Percentiles rank a stretch among this genome's conserved stretches.
Conservation (phyloP, 2,888 invertebrate species). For the Amiota minor region DNA sequence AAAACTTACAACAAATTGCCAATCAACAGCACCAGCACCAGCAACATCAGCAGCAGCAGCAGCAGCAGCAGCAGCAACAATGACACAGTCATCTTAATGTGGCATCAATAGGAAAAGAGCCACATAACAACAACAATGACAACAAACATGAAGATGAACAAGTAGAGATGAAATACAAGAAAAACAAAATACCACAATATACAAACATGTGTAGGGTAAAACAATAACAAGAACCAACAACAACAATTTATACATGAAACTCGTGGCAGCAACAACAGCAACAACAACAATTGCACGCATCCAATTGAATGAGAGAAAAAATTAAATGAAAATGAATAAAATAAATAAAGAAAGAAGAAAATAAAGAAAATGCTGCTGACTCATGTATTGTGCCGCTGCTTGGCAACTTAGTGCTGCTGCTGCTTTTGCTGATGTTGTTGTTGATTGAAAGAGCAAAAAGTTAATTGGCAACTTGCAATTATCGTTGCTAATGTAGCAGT, state of each 20-base stretch:
- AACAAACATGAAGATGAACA: constrained; percentile 4
- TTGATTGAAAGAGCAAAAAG: constrained; percentile 47
- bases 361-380: constrained; percentile 24
- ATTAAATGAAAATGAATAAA: no score
- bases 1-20: constrained; percentile 65
- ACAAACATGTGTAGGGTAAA: constrained; percentile 3
- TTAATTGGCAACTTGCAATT: constrained; percentile 63
- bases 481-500: constrained; percentile 67
- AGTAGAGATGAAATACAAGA: background rate
- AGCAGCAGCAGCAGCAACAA: background rate
- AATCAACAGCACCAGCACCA: constrained; percentile 63
- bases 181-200: constrained; percentile 7
- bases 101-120: constrained; percentile 11
- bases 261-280: constrained; percentile 2
- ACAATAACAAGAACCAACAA: constrained; percentile 9
- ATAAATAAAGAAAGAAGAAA: no score
- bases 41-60: constrained; percentile 22
- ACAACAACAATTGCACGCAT: background rate
- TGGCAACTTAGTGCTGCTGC: background rate
- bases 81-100: constrained; percentile 11
- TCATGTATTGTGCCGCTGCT: background rate
- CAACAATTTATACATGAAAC: background rate
- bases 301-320: background rate
- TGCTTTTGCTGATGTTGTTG: background rate
- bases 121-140: background rate